Conservation (phyloP, 2,113 vertebrate genomes). For the Asarcornis scutulata region DNA sequence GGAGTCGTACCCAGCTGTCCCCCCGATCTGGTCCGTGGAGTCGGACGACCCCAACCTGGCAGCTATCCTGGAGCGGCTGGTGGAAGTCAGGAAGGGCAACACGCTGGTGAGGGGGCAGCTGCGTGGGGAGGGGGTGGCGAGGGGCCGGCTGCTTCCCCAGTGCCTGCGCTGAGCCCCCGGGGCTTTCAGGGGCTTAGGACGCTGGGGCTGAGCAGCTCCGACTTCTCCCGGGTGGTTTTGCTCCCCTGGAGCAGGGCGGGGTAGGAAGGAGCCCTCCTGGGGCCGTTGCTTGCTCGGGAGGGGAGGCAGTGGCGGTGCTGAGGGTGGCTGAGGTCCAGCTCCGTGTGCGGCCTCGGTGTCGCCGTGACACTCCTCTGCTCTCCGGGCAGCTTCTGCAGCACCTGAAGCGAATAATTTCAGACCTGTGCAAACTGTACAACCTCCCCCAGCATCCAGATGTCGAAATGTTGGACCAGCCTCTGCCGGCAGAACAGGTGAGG, state of each 20-base stretch:
- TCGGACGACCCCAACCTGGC: slow-evolving; percentile 95
- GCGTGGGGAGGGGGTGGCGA: background rate
- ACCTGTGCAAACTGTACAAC: slow-evolving; percentile 97
- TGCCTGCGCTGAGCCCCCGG: fast-evolving
- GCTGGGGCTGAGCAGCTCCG: background rate
- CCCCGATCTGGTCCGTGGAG: slow-evolving; percentile 97
- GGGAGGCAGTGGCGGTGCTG: too few relatives aligned
- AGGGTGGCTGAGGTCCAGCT: background rate
- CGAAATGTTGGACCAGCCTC: slow-evolving; percentile 96
- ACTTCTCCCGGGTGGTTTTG: background rate
- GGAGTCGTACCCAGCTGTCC: slow-evolving; percentile 93
- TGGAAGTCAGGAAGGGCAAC: slow-evolving; percentile 93
- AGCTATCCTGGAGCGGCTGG: slow-evolving; percentile 91
- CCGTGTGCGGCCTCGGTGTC: fast-evolving
- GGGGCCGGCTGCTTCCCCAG: background rate
- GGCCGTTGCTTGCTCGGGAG: background rate
- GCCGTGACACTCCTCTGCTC: background rate
- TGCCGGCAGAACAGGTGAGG: slow-evolving; percentile 90
- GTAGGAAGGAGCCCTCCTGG: background rate
- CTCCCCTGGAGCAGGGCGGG: fast-evolving
- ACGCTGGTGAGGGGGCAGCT: slow-evolving; percentile 82
- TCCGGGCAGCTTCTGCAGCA: slow-evolving; percentile 89
- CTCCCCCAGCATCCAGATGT: slow-evolving; percentile 97
- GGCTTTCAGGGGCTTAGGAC: background rate
- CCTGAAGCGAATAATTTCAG: slow-evolving; percentile 95